Evolutionary conservation across 2,113 vertebrate genomes (phyloP), one percentile per base, ranked within the genome.

Genomic region (Entomyzon cyanotis): DNA sequence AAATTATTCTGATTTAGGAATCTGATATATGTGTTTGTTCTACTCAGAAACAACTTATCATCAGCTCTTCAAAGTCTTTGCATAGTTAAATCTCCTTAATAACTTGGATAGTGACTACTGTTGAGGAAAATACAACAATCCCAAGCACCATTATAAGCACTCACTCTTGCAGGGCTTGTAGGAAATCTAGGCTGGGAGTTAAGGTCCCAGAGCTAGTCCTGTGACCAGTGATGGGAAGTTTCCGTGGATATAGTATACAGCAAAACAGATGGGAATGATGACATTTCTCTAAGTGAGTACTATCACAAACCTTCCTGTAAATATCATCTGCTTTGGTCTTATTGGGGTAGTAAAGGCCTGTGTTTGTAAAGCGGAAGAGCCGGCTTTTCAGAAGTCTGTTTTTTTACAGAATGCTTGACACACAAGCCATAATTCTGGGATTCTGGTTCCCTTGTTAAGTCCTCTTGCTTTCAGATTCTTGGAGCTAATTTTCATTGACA

Each of bases 401-500:
- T 91, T 96, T 93, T 90, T 77, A 80, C 68, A 74, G 75, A 90
- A 67, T 44, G 71, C 90, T 92, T 92, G 79, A 94, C 64, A 95
- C 56, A 84, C 70, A 60, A 89, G 53, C 69, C 53, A 6, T 89
- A 78, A 90, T 93, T 95, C 92, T 75, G 69, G 58, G 86, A 68
- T 93, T 87, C 89, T 90, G 49, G 21, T 90, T 93, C 60, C 46
- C 85, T 78, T 86, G 85, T 90, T 49, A 93, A 95, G 85, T 94
- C 56, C 75, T 96, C 41, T 64, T 87, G 88, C 85, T 94, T 95
- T 94, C 90, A 89, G 28, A 89, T 94, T 94, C 92, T 96, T 95
- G 88, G 95, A 81, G 86, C 92, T 96, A 87, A 97, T 94, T 96
- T 95, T 96, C 95, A 94, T 84, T 96, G 92, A 95, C 92, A 96